These are phyloP conservation scores for Nyctereutes procyonoides DNA, from an alignment of 2,113 vertebrate genomes.

Conservation along the genomic window DNA sequence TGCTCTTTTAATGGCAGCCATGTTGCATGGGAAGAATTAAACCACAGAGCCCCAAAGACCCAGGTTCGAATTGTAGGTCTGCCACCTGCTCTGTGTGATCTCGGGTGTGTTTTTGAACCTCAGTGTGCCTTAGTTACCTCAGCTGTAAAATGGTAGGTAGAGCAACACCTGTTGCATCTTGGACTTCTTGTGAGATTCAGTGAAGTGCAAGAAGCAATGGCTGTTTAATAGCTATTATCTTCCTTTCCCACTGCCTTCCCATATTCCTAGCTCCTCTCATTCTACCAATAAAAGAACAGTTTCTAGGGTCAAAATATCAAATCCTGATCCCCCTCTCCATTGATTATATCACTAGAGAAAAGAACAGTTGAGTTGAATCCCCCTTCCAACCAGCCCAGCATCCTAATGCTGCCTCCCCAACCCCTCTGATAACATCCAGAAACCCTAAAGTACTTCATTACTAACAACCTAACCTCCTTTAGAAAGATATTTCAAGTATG, in stretches of 20 bases:
- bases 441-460: background rate
- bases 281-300: background rate
- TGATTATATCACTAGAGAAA: background rate
- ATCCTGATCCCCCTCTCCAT: background rate
- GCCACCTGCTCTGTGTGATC: background rate
- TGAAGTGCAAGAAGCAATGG: background rate
- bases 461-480: conserved; percentile 8
- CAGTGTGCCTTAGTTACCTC: background rate
- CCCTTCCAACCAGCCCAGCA: background rate
- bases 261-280: background rate
- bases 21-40: background rate
- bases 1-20: no score
- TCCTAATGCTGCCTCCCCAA: background rate
- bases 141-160: background rate
- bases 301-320: background rate
- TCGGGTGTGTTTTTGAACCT: background rate
- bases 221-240: background rate
- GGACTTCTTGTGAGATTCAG: background rate
- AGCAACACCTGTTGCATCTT: background rate
- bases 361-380: background rate
- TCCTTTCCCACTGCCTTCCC: background rate
- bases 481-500: background rate
- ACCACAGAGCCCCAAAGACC: background rate
- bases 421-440: background rate
- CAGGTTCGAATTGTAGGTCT: background rate